Evolutionary conservation across 2,113 vertebrate genomes (phyloP).

Genomic region (Misgurnus mizolepis): DNA sequence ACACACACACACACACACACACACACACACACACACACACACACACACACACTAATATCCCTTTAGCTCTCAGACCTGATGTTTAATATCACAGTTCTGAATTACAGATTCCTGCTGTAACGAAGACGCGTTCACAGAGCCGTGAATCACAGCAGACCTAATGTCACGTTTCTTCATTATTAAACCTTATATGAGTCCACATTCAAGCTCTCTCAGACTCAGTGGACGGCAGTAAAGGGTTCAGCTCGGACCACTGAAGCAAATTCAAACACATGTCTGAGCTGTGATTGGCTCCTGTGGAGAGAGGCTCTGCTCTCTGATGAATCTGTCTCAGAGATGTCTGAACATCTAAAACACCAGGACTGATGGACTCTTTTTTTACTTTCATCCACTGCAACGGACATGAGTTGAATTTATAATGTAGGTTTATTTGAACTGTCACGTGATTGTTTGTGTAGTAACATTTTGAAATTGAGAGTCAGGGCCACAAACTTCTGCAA

Average conservation of each 20-base stretch:
- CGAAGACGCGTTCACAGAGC: background rate
- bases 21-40: no score
- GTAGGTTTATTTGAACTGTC: background rate
- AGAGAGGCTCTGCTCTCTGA: conserved; percentile 23
- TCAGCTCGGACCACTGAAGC: background rate
- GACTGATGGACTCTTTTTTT: background rate
- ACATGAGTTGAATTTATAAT: background rate
- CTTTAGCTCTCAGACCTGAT: conserved; percentile 8
- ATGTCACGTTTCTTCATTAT: background rate
- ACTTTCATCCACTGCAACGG: background rate
- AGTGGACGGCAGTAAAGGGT: background rate
- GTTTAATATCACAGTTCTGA: background rate
- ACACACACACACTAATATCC: conserved; percentile 5
- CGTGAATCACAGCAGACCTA: conserved; percentile 1
- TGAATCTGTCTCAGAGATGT: conserved; percentile 7
- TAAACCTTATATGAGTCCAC: background rate
- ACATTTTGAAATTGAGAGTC: no score
- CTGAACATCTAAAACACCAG: background rate
- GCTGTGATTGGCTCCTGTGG: conserved; percentile 21
- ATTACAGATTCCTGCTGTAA: conserved; percentile 1
- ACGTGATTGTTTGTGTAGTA: background rate
- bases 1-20: no score
- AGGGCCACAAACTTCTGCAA: no score
- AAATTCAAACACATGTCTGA: background rate
- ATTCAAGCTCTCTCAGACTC: background rate